Conservation (phyloP, 1,140 invertebrate species). For the Drosophila pandora region DNA sequence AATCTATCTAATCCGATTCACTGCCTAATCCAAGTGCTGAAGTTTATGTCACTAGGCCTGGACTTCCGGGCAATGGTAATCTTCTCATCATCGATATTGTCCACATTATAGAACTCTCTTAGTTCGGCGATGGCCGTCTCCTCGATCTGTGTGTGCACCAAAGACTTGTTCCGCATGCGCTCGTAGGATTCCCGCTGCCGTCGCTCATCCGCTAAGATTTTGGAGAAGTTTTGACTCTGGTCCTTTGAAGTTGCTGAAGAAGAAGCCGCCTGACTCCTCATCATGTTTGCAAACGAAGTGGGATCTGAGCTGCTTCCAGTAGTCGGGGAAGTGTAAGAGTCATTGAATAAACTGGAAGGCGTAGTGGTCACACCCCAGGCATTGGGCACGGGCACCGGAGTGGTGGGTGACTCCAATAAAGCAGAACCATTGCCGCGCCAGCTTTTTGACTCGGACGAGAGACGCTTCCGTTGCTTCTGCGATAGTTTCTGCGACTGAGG, state of each 20-base stretch:
- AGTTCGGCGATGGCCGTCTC: conserved; percentile 88
- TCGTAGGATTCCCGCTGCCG: conserved; percentile 85
- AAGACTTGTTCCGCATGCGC: conserved; percentile 85
- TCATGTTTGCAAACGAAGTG: conserved; percentile 79
- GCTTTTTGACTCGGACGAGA: conserved; percentile 75
- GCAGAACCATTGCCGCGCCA: conserved; percentile 33
- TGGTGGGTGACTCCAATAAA: conserved; percentile 22
- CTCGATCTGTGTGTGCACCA: conserved; percentile 88
- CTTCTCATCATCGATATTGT: conserved; percentile 85
- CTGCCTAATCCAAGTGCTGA: conserved; percentile 73
- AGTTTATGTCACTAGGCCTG: conserved; percentile 68
- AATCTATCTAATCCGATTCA: conserved; percentile 27
- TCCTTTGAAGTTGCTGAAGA: conserved; percentile 7
- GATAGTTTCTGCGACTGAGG: conserved; percentile 84
- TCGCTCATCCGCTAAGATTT: conserved; percentile 85
- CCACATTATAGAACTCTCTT: conserved; percentile 86
- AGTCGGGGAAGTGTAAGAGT: conserved; percentile 37
- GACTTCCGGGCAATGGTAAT: conserved; percentile 85
- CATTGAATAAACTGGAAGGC: conserved; percentile 28
- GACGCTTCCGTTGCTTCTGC: conserved; percentile 85
- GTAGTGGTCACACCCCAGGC: conserved; percentile 65
- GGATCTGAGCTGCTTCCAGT: conserved; percentile 67
- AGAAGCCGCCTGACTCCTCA: conserved; percentile 37
- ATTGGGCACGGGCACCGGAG: conserved; percentile 63
- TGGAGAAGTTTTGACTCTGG: conserved; percentile 78